Conservation (phyloP, 2,113 vertebrate genomes). For the Scolopax mira region DNA sequence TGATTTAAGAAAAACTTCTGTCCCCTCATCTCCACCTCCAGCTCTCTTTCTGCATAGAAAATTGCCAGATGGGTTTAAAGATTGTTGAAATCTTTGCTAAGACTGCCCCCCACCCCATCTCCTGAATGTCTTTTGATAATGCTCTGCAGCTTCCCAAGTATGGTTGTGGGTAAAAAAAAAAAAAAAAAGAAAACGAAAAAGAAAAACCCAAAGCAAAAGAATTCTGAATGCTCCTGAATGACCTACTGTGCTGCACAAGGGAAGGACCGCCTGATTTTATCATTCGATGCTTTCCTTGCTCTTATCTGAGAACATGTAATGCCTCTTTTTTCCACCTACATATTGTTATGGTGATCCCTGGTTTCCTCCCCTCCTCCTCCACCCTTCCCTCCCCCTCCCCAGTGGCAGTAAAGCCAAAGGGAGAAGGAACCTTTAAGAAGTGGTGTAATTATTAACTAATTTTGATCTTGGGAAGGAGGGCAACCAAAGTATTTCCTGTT, state of each 20-base stretch:
- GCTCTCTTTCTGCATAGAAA: background rate
- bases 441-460: conserved; percentile 57
- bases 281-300: background rate
- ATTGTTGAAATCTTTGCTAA: background rate
- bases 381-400: background rate
- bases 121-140: conserved; percentile 21
- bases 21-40: background rate
- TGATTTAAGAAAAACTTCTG: background rate
- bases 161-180: background rate
- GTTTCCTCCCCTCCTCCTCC: background rate
- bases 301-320: conserved; percentile 18
- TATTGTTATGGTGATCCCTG: conserved; percentile 47
- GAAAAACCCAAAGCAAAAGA: background rate
- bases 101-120: background rate
- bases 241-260: background rate
- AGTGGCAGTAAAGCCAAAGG: conserved; percentile 18
- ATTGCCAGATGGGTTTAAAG: background rate
- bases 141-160: background rate
- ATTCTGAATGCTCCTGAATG: conserved; percentile 4
- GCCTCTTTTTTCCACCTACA: conserved; percentile 21
- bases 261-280: conserved; percentile 32
- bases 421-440: conserved; percentile 44
- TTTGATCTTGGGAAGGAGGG: conserved; percentile 51
- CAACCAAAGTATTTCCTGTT: conserved; percentile 66
- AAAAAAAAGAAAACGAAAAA: background rate